A percentile compares a stretch with the other conserved stretches of the same genome.
Evolutionary conservation across 2,797 vertebrate species (phyloP).

Genomic region (Sebastes iracundus): DNA sequence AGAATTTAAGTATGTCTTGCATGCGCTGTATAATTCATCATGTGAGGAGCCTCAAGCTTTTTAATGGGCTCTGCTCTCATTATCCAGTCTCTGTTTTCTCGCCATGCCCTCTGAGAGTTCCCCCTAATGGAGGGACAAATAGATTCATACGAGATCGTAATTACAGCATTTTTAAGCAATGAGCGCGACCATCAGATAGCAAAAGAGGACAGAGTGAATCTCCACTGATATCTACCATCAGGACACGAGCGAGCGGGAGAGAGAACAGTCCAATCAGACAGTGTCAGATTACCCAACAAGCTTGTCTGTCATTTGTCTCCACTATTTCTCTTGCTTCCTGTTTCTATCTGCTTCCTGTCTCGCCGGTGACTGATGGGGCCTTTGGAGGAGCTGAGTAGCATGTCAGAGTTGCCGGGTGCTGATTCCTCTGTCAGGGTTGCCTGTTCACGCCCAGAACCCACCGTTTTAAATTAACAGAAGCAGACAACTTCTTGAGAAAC

Average conservation of each 20-base stretch:
- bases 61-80: slow-evolving; percentile 74
- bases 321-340: slow-evolving; percentile 46
- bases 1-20: slow-evolving; percentile 73
- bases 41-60: slow-evolving; percentile 71
- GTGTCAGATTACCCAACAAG: slow-evolving; percentile 66
- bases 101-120: slow-evolving; percentile 61
- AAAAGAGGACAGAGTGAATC: slow-evolving; percentile 40
- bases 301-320: slow-evolving; percentile 67
- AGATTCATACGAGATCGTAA: slow-evolving; percentile 74
- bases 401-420: slow-evolving; percentile 32
- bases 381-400: slow-evolving; percentile 23
- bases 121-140: slow-evolving; percentile 75
- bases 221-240: slow-evolving; percentile 20
- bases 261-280: slow-evolving; percentile 56
- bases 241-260: slow-evolving; percentile 10
- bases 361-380: slow-evolving; percentile 55
- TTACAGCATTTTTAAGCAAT: slow-evolving; percentile 74
- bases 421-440: slow-evolving; percentile 46
- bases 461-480: slow-evolving; percentile 15
- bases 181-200: slow-evolving; percentile 53
- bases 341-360: slow-evolving; percentile 72
- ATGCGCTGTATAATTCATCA: slow-evolving; percentile 80
- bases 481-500: slow-evolving; percentile 21
- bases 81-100: slow-evolving; percentile 76
- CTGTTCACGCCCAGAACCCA: slow-evolving; percentile 1